These are phyloP conservation scores for Gadus macrocephalus DNA, from an alignment of 2,113 vertebrate species.

Conservation along the genomic window DNA sequence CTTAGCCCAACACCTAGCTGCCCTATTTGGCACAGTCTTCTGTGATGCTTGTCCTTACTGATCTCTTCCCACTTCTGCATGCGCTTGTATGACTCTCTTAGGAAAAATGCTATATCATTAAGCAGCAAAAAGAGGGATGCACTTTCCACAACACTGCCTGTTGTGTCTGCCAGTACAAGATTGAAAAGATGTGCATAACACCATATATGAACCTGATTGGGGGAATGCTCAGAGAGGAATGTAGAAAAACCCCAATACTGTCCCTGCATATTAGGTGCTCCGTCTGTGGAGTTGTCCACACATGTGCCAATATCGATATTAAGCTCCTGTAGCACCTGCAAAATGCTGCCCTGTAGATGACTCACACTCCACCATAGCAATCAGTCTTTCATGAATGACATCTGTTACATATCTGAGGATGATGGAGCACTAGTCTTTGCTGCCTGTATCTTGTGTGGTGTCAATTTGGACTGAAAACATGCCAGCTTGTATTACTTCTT, in stretches of 20 bases:
- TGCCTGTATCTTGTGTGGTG: neutral
- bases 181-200: no score
- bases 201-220: no score
- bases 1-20: neutral
- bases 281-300: no score
- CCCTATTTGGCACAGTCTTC: conserved; percentile 8
- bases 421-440: neutral
- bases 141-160: neutral
- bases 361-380: neutral
- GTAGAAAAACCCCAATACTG: no score
- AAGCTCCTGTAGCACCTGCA: neutral
- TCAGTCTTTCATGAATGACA: neutral
- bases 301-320: no score
- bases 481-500: neutral
- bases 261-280: no score
- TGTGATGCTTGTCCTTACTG: conserved; percentile 20
- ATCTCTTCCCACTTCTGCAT: conserved; percentile 30
- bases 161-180: neutral
- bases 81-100: conserved; percentile 23
- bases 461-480: neutral
- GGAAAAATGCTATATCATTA: conserved; percentile 23
- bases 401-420: neutral
- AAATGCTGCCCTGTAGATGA: conserved; percentile 14
- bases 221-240: no score
- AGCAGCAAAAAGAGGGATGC: conserved; percentile 1